Percentiles rank a stretch among this genome's conserved stretches.
Evolutionary conservation across 1,140 invertebrate species (phyloP).

Genomic region (Diachasmimorpha longicaudata): DNA sequence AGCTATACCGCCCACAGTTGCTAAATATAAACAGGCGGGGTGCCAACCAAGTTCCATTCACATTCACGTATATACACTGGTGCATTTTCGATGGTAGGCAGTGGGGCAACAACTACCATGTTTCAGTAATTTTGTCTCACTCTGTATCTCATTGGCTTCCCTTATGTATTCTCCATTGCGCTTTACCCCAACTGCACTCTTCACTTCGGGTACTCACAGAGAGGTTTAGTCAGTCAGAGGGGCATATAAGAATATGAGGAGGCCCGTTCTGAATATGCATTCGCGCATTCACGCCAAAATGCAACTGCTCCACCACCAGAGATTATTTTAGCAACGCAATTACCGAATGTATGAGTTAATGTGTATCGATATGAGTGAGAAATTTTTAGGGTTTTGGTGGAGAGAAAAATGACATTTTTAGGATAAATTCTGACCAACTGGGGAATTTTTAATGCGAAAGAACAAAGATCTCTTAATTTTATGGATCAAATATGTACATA

Average conservation of each 20-base stretch:
- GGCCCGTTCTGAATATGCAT: constrained; percentile 61
- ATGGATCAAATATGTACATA: too few species aligned
- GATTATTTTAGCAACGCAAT: constrained; percentile 61
- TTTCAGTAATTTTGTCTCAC: neutral
- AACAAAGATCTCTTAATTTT: too few species aligned
- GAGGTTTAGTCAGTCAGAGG: constrained; percentile 5
- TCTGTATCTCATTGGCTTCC: neutral
- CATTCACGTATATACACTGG: constrained; percentile 45
- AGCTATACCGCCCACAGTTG: constrained; percentile 63
- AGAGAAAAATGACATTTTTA: too few species aligned
- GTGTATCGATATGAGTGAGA: neutral
- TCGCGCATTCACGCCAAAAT: constrained; percentile 62
- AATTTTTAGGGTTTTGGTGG: neutral
- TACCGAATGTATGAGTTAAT: constrained; percentile 55
- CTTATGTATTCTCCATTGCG: too few species aligned
- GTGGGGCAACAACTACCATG: constrained; percentile 16
- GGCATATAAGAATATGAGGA: constrained; percentile 56
- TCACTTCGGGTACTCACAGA: neutral
- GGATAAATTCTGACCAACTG: too few species aligned
- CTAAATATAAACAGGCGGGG: constrained; percentile 64
- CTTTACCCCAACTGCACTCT: neutral
- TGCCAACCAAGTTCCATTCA: constrained; percentile 62
- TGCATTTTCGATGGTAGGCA: constrained; percentile 34
- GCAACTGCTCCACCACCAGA: constrained; percentile 38
- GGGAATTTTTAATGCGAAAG: too few species aligned